phyloP scores from a whole-genome alignment of 2,113 vertebrate genomes.

The Carassius auratus region DNA sequence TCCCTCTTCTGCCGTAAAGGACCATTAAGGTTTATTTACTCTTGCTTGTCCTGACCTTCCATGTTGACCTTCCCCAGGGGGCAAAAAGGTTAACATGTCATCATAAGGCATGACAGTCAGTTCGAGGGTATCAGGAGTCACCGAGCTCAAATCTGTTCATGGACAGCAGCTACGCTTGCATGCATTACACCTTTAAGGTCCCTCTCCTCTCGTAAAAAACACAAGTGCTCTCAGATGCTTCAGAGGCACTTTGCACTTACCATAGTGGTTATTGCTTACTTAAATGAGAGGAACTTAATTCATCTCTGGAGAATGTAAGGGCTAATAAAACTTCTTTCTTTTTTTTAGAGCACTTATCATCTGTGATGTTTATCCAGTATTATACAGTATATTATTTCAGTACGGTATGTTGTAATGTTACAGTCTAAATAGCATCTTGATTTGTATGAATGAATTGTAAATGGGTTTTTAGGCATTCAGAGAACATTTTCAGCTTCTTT shows the following conservation, averaged over 20 bases:
- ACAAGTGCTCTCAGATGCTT: not conserved
- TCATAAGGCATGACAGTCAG: conserved; percentile 55
- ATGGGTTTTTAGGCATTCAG: too few species aligned
- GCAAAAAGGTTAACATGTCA: conserved; percentile 54
- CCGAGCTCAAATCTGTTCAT: not conserved
- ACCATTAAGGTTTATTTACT: conserved; percentile 48
- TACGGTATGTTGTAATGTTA: not conserved
- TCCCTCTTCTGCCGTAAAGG: not conserved
- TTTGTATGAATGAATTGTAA: not conserved
- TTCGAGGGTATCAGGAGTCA: not conserved
- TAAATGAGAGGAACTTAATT: not conserved
- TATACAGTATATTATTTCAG: not conserved
- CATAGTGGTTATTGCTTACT: not conserved
- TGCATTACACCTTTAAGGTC: conserved; percentile 7
- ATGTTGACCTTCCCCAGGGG: conserved; percentile 42
- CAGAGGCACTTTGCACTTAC: not conserved
- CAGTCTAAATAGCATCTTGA: not conserved
- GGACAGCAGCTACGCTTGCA: conserved; percentile 7
- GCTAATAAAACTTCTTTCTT: not conserved
- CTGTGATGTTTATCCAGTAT: not conserved
- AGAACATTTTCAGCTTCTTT: too few species aligned
- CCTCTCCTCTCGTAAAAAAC: not conserved
- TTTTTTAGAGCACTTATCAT: conserved; percentile 4
- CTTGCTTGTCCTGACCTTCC: not conserved
- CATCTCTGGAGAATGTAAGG: conserved; percentile 8